Percentiles rank a stretch among this genome's conserved stretches.
Conservation (phyloP, 2,113 vertebrate species). For the Nothocercus julius region DNA sequence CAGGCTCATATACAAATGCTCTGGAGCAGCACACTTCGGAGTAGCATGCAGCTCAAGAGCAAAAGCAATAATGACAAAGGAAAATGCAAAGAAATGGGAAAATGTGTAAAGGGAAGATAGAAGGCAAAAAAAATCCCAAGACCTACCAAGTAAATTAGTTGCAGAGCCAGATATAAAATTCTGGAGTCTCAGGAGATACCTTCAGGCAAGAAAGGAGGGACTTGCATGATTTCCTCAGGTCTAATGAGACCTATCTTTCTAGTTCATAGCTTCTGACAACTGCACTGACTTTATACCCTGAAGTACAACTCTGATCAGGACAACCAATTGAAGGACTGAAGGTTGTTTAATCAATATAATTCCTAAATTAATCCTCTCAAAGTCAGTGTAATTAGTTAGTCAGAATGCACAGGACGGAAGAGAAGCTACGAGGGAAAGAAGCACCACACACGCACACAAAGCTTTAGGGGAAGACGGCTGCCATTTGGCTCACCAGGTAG, state of each 20-base stretch:
- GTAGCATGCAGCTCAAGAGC: not conserved
- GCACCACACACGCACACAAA: not conserved
- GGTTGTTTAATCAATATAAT: not conserved
- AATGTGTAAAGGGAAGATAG: not conserved
- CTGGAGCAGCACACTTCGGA: not conserved
- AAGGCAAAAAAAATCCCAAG: not conserved
- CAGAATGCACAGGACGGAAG: not conserved
- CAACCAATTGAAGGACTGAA: not conserved
- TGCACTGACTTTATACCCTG: not conserved
- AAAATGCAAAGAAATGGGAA: not conserved
- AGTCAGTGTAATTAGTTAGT: not conserved
- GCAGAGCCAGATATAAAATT: not conserved
- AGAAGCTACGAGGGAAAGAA: not conserved
- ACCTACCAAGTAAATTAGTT: conserved; percentile 3
- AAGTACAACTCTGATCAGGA: not conserved
- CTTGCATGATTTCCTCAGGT: not conserved
- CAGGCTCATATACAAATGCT: not conserved
- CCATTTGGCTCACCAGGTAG: not conserved
- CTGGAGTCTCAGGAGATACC: not conserved
- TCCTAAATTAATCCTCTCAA: not conserved
- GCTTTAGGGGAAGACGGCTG: not conserved
- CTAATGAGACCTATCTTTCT: not conserved
- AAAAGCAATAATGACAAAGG: conserved; percentile 1
- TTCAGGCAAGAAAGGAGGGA: conserved; percentile 1
- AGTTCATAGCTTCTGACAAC: not conserved